A percentile compares a stretch with the other conserved stretches of the same genome.
These are phyloP conservation scores for Agrotis exclamationis DNA, from an alignment of 2,888 invertebrate genomes.

Conservation along the genomic window DNA sequence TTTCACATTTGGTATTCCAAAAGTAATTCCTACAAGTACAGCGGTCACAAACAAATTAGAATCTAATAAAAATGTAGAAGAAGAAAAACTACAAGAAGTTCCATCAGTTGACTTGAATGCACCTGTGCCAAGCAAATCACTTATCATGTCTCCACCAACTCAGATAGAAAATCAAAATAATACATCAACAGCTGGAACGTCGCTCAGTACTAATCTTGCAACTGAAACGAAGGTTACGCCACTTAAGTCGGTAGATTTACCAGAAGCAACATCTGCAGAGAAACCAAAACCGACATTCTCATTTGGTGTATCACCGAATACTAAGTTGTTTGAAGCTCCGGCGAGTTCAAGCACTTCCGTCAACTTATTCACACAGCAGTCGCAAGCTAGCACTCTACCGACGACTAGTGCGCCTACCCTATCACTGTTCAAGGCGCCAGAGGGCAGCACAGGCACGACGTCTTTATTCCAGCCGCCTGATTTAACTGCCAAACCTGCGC, in stretches of 20 bases:
- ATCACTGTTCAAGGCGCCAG: slow-evolving; percentile 69
- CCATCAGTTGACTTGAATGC: slow-evolving; percentile 69
- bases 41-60: slow-evolving; percentile 50
- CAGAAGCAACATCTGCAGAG: slow-evolving; percentile 31
- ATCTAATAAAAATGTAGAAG: slow-evolving; percentile 45
- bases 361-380: slow-evolving; percentile 54
- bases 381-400: slow-evolving; percentile 27
- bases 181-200: slow-evolving; percentile 11
- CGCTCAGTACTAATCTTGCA: slow-evolving; percentile 11
- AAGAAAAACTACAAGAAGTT: slow-evolving; percentile 76
- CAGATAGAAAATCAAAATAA: slow-evolving; percentile 28
- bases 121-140: slow-evolving; percentile 25
- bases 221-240: slow-evolving; percentile 32
- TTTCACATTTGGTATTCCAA: slow-evolving; percentile 81
- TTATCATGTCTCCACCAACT: slow-evolving; percentile 19
- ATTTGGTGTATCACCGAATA: slow-evolving; percentile 60
- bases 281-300: slow-evolving; percentile 61
- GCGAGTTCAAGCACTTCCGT: slow-evolving; percentile 54
- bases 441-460: slow-evolving; percentile 50
- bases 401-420: slow-evolving; percentile 57
- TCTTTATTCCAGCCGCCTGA: slow-evolving; percentile 70
- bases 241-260: slow-evolving; percentile 10
- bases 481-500: slow-evolving; percentile 47
- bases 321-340: slow-evolving; percentile 67
- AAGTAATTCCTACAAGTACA: slow-evolving; percentile 47